Conservation (phyloP, 2,888 invertebrate species). For the Protula sp. region DNA sequence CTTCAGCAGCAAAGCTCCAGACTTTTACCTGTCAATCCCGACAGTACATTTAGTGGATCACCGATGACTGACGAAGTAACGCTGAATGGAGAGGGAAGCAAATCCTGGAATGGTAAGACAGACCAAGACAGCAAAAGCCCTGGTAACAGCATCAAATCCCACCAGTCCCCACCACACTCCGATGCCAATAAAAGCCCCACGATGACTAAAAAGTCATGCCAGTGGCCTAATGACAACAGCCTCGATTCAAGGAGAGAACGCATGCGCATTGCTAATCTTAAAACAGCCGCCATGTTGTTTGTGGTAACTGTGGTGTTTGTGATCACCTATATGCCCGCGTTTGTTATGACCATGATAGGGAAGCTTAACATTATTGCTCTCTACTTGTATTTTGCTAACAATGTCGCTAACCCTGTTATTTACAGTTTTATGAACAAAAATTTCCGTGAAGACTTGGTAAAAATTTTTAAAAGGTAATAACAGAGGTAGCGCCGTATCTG, state of each 20-base stretch:
- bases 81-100: slow-evolving; percentile 1
- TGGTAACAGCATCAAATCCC: background rate
- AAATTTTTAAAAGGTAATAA: too few relatives aligned
- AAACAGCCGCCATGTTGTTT: slow-evolving; percentile 50
- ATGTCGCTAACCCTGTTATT: slow-evolving; percentile 52
- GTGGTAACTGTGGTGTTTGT: slow-evolving; percentile 49
- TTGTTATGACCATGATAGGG: slow-evolving; percentile 43
- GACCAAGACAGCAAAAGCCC: background rate
- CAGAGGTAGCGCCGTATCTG: too few relatives aligned
- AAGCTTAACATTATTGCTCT: slow-evolving; percentile 41
- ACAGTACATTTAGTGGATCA: background rate
- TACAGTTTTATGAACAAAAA: slow-evolving; percentile 53
- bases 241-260: slow-evolving; percentile 14
- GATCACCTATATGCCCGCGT: slow-evolving; percentile 47
- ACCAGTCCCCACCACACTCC: background rate
- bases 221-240: background rate
- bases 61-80: background rate
- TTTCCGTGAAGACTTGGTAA: slow-evolving; percentile 49
- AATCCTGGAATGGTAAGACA: background rate
- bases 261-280: slow-evolving; percentile 36
- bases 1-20: background rate
- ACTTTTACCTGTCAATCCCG: background rate
- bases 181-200: background rate
- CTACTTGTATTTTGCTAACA: slow-evolving; percentile 51
- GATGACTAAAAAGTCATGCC: background rate